phyloP scores from a whole-genome alignment of 2,797 vertebrate species.

The Gastrophryne carolinensis region DNA sequence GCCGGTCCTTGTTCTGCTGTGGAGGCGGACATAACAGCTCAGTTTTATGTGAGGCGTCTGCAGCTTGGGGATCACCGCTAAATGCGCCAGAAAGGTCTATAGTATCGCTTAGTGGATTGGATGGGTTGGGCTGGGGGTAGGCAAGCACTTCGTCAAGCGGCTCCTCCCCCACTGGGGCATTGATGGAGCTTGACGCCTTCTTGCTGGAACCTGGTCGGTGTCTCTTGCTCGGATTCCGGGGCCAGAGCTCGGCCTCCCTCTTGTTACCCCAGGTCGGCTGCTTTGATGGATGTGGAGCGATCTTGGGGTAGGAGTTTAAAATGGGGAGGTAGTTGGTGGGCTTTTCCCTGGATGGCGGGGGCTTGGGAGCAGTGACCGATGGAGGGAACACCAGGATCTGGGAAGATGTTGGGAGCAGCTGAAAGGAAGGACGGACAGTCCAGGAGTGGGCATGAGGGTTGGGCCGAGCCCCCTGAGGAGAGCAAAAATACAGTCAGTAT shows the following conservation, averaged over 20 bases:
- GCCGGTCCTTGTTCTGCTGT: conserved; percentile 73
- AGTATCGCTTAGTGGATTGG: background rate
- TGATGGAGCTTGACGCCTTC: background rate
- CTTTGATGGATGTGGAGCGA: conserved; percentile 76
- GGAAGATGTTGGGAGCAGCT: background rate
- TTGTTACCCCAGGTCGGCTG: background rate
- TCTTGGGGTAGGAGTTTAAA: conserved; percentile 84
- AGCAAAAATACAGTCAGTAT: conserved; percentile 2
- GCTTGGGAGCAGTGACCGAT: conserved; percentile 63
- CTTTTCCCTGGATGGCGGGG: background rate
- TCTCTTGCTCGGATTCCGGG: background rate
- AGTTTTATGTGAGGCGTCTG: background rate
- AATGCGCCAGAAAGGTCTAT: background rate
- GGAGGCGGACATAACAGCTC: background rate
- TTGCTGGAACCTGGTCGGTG: conserved; percentile 45
- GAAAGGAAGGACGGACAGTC: conserved; percentile 14
- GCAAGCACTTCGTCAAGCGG: background rate
- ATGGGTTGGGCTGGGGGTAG: background rate
- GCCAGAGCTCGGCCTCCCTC: background rate
- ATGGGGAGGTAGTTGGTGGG: conserved; percentile 69
- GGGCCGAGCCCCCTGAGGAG: background rate
- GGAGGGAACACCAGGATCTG: conserved; percentile 35
- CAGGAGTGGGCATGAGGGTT: background rate
- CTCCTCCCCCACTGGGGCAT: background rate
- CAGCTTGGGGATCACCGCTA: background rate